These are phyloP conservation scores for Poeciliopsis turneri DNA, from an alignment of 2,797 vertebrate species.

Conservation along the genomic window DNA sequence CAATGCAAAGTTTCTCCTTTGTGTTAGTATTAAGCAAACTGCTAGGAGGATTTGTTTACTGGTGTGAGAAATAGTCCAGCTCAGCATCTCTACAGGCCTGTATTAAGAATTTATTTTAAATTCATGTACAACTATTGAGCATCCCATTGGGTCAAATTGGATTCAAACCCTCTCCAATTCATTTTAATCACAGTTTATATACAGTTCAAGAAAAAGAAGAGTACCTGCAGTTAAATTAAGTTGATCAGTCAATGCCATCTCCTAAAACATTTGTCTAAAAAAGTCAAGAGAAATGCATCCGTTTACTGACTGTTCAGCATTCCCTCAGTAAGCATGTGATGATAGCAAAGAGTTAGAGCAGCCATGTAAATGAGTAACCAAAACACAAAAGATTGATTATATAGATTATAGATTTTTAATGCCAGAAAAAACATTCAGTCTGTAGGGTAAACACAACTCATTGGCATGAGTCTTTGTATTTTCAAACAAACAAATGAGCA, in stretches of 20 bases:
- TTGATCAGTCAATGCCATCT: background rate
- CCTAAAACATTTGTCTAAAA: background rate
- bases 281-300: background rate
- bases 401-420: background rate
- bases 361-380: background rate
- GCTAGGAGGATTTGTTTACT: background rate
- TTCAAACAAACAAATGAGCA: background rate
- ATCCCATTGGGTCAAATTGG: background rate
- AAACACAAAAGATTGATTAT: background rate
- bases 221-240: background rate
- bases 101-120: background rate
- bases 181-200: background rate
- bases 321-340: background rate
- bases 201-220: background rate
- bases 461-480: background rate
- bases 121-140: background rate
- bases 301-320: background rate
- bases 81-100: background rate
- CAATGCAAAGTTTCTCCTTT: background rate
- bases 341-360: background rate
- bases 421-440: too few relatives aligned
- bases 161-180: background rate
- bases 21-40: background rate
- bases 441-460: background rate
- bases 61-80: background rate